Evolutionary conservation across 2,888 invertebrate genomes (phyloP).

Genomic region (Patella depressa): DNA sequence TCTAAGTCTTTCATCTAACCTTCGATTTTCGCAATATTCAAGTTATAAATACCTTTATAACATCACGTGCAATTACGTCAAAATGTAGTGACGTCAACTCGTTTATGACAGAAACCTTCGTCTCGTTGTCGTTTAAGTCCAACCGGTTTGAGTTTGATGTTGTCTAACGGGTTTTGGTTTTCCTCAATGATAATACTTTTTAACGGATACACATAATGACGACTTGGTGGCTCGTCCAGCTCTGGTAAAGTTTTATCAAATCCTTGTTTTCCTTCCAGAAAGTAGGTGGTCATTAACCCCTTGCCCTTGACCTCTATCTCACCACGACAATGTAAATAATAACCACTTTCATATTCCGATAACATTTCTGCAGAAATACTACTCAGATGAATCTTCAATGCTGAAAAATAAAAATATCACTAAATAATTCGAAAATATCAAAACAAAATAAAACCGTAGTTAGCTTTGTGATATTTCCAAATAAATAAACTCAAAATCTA

Average conservation of each 20-base stretch:
- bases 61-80: background rate
- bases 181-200: slow-evolving; percentile 6
- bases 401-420: slow-evolving; percentile 33
- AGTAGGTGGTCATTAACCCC: slow-evolving; percentile 93
- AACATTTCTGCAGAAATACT: slow-evolving; percentile 44
- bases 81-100: background rate
- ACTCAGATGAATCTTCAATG: slow-evolving; percentile 59
- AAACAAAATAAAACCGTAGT: no score
- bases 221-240: slow-evolving; percentile 11
- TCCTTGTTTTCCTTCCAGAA: slow-evolving; percentile 74
- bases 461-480: no score
- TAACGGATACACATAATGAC: background rate
- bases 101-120: background rate
- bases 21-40: no score
- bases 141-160: background rate
- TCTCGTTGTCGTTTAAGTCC: background rate
- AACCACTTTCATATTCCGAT: slow-evolving; percentile 47
- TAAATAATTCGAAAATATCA: no score
- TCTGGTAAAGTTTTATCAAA: slow-evolving; percentile 52
- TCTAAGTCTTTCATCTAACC: no score
- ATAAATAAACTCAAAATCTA: no score
- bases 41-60: no score
- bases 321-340: slow-evolving; percentile 52
- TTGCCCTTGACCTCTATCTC: slow-evolving; percentile 91
- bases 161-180: background rate